Evolutionary conservation across 1,140 invertebrate species (phyloP).

Genomic region (Neelides sp.): DNA sequence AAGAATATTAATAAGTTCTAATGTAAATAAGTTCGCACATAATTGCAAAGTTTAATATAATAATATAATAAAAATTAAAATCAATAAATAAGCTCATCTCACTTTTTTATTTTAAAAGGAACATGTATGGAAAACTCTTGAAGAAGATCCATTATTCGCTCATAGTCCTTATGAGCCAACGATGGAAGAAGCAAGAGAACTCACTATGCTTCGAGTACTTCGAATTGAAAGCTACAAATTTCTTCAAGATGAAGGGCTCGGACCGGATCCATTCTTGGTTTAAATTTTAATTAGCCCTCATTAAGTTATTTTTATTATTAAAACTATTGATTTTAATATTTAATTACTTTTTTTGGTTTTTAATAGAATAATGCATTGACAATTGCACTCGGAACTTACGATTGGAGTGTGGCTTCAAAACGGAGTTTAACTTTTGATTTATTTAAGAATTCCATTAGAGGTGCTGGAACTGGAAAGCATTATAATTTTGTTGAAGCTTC

Average conservation of each 20-base stretch:
- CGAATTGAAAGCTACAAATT: slow-evolving; percentile 18
- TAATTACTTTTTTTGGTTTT: too few species aligned
- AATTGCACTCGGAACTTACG: slow-evolving; percentile 50
- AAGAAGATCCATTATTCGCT: slow-evolving; percentile 24
- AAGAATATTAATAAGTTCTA: too few species aligned
- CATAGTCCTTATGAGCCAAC: slow-evolving; percentile 7
- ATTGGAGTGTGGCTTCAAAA: slow-evolving; percentile 54
- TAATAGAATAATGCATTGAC: slow-evolving; percentile 28
- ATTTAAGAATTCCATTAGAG: slow-evolving; percentile 43
- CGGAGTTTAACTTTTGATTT: slow-evolving; percentile 46
- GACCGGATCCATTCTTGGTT: slow-evolving; percentile 15
- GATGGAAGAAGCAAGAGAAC: slow-evolving; percentile 13
- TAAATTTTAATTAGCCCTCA: too few species aligned
- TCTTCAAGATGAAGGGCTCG: slow-evolving; percentile 4
- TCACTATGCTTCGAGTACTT: slow-evolving; percentile 11
- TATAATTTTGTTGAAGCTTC: slow-evolving; percentile 45
- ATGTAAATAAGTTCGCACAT: too few species aligned
- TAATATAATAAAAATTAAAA: neutral
- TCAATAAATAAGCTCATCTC: neutral
- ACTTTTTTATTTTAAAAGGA: slow-evolving; percentile 11
- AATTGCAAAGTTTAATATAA: too few species aligned
- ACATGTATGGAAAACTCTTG: slow-evolving; percentile 22
- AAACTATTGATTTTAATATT: too few species aligned
- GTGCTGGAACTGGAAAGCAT: slow-evolving; percentile 47
- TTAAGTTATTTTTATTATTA: too few species aligned